Evolutionary conservation across 2,113 vertebrate genomes (phyloP).

Genomic region (Tichodroma muraria): DNA sequence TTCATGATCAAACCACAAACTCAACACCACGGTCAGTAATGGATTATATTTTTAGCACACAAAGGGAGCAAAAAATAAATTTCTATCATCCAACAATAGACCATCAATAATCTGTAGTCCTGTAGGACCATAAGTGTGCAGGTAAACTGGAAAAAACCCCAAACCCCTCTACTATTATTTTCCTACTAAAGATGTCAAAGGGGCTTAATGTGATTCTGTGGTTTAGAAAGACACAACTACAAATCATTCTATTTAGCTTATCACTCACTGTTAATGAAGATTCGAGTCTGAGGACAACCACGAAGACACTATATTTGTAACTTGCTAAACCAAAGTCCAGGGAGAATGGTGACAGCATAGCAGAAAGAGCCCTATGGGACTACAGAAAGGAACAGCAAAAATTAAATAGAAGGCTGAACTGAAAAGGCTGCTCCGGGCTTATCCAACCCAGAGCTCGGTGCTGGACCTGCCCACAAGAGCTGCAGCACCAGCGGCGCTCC

Average conservation of each 20-base stretch:
- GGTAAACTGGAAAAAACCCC: neutral
- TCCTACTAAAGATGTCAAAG: neutral
- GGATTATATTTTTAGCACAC: neutral
- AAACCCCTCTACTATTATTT: neutral
- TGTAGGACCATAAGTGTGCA: neutral
- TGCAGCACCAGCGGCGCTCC: rapidly evolving
- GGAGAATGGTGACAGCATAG: neutral
- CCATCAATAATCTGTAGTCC: neutral
- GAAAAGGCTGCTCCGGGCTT: neutral
- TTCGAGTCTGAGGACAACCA: neutral
- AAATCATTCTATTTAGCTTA: neutral
- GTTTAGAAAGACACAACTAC: neutral
- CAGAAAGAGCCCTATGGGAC: neutral
- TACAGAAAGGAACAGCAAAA: rapidly evolving
- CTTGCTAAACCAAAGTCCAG: neutral
- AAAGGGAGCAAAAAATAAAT: neutral
- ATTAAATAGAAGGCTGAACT: rapidly evolving
- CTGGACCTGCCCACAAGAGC: neutral
- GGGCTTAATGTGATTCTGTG: neutral
- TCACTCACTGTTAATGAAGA: neutral
- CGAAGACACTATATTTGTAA: rapidly evolving
- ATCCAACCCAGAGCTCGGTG: rapidly evolving
- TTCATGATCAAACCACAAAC: neutral
- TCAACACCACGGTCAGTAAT: neutral
- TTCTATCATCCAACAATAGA: neutral